A percentile compares a stretch with the other conserved stretches of the same genome.
Conservation (phyloP, 2,888 invertebrate genomes). For the Hirudinaria manillensis region DNA sequence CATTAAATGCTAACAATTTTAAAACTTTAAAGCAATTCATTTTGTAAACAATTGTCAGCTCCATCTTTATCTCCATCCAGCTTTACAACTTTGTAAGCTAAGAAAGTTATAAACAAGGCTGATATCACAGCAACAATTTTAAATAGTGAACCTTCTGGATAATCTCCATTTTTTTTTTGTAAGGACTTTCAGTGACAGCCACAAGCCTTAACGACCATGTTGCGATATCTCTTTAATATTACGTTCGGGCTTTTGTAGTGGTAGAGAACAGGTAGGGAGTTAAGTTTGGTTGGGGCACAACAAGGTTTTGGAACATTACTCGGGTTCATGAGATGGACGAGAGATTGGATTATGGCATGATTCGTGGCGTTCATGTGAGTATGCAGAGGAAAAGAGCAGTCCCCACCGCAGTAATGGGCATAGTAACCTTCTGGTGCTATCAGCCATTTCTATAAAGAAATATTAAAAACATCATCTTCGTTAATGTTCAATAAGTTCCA, state of each 20-base stretch:
- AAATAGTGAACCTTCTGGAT: too few relatives aligned
- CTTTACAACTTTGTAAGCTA: not conserved
- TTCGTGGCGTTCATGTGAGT: slow-evolving; percentile 94
- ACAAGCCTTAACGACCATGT: slow-evolving; percentile 96
- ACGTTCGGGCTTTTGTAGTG: slow-evolving; percentile 88
- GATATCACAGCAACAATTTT: too few relatives aligned
- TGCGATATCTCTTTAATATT: slow-evolving; percentile 94
- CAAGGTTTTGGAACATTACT: slow-evolving; percentile 86
- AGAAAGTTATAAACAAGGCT: not conserved
- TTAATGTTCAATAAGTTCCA: not conserved
- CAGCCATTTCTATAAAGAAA: slow-evolving; percentile 75
- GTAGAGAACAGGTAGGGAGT: slow-evolving; percentile 91
- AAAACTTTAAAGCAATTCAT: too few relatives aligned
- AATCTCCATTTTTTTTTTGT: too few relatives aligned
- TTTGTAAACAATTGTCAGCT: too few relatives aligned
- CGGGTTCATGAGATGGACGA: slow-evolving; percentile 56
- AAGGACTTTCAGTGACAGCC: slow-evolving; percentile 64
- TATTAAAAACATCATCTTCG: not conserved
- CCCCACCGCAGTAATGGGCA: slow-evolving; percentile 91
- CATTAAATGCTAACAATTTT: too few relatives aligned
- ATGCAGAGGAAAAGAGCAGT: slow-evolving; percentile 87
- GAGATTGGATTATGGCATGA: slow-evolving; percentile 79
- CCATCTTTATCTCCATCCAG: too few relatives aligned
- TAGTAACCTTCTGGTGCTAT: slow-evolving; percentile 93
- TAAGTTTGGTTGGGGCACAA: slow-evolving; percentile 90